These are phyloP conservation scores for Nomada fucata DNA, from an alignment of 2,888 invertebrate genomes.

Conservation along the genomic window DNA sequence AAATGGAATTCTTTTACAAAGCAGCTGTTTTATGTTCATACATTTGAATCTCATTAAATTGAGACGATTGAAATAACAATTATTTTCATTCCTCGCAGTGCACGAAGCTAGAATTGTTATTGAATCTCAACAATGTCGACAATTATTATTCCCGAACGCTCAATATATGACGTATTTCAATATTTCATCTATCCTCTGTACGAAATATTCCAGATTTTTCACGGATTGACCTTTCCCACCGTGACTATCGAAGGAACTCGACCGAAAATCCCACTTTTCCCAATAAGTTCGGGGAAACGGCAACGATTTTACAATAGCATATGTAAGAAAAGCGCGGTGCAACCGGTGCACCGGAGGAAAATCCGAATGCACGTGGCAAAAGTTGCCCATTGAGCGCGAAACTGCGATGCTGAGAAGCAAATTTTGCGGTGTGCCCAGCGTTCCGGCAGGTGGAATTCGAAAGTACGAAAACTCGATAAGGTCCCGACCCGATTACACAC, in stretches of 20 bases:
- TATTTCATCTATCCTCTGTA: no score
- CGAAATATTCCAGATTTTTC: no score
- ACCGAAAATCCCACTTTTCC: not conserved
- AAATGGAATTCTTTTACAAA: slow-evolving; percentile 15
- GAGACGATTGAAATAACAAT: slow-evolving; percentile 9
- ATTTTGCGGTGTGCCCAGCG: slow-evolving; percentile 48
- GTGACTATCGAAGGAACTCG: not conserved
- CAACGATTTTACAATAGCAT: not conserved
- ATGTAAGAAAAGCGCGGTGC: slow-evolving; percentile 13
- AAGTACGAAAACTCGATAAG: slow-evolving; percentile 69
- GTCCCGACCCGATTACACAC: slow-evolving; percentile 65
- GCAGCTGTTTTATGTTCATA: not conserved
- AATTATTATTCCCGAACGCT: no score
- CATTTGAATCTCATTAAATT: not conserved
- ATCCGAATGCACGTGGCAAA: slow-evolving; percentile 42
- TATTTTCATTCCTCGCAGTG: not conserved
- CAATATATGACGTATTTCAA: no score
- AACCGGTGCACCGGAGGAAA: slow-evolving; percentile 2
- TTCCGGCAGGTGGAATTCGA: slow-evolving; percentile 58
- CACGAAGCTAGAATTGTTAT: no score
- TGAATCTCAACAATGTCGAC: no score
- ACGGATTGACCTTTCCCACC: no score
- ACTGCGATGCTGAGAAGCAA: slow-evolving; percentile 61
- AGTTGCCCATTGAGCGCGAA: slow-evolving; percentile 49
- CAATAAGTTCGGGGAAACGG: not conserved